Evolutionary conservation across 2,113 vertebrate species (phyloP).

Genomic region (Phocoena sinus): DNA sequence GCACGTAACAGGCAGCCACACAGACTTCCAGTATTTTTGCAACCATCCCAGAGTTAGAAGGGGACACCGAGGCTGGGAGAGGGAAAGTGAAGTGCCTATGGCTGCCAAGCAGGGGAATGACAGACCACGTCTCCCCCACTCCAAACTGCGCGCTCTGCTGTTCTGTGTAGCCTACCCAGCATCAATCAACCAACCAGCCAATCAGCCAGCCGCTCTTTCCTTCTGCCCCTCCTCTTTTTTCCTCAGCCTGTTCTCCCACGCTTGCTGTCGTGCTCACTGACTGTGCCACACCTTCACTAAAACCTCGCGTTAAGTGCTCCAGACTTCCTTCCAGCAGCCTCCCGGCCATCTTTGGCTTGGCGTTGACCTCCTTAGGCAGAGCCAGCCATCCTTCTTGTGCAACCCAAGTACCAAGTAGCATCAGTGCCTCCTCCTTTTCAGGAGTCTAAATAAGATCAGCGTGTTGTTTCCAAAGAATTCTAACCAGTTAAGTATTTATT

Average conservation of each 20-base stretch:
- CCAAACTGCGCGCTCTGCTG: background rate
- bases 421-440: background rate
- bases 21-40: too few relatives aligned
- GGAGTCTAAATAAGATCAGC: background rate
- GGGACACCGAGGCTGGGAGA: background rate
- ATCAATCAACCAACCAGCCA: background rate
- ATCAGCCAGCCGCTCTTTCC: background rate
- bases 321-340: background rate
- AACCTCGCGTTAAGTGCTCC: background rate
- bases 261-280: background rate
- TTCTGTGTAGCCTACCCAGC: background rate
- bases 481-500: background rate
- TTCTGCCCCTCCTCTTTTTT: background rate
- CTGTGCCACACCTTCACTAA: background rate
- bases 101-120: background rate
- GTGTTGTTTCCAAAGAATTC: background rate
- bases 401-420: too few relatives aligned
- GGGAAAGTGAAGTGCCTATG: too few relatives aligned
- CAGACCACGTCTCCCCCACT: background rate
- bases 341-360: background rate
- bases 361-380: background rate
- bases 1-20: accelerated
- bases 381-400: background rate
- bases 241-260: background rate
- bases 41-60: background rate